Evolutionary conservation across 1,140 invertebrate species (phyloP).

Genomic region (Trichogramma pretiosum): DNA sequence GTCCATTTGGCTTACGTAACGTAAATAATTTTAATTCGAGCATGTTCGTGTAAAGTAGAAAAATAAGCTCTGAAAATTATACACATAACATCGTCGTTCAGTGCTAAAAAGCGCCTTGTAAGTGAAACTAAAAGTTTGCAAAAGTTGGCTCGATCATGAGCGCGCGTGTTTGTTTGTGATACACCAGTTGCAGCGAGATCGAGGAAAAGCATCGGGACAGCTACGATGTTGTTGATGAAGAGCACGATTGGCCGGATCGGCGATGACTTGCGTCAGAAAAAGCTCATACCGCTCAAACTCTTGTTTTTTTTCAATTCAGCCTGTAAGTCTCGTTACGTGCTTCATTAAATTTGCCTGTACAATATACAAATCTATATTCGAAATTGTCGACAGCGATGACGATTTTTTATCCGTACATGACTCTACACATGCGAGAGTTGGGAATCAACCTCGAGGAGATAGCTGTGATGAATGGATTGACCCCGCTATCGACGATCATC

Average conservation of each 20-base stretch:
- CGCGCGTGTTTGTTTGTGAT: no score
- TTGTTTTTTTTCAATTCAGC: constrained; percentile 70
- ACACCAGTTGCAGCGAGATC: no score
- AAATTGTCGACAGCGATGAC: constrained; percentile 49
- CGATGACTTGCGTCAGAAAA: constrained; percentile 62
- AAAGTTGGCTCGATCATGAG: no score
- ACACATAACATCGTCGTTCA: no score
- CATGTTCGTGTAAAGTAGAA: no score
- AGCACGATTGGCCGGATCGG: constrained; percentile 56
- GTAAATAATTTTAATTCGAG: no score
- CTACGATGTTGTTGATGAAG: constrained; percentile 49
- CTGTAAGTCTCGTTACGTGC: constrained; percentile 49
- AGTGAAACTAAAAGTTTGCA: no score
- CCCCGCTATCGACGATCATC: constrained; percentile 66
- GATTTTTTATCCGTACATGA: constrained; percentile 74
- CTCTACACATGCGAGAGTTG: constrained; percentile 75
- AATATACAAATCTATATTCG: no score
- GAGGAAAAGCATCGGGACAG: no score
- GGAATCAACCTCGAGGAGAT: constrained; percentile 77
- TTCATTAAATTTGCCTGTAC: constrained; percentile 25
- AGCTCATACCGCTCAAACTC: constrained; percentile 63
- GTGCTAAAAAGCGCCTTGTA: no score
- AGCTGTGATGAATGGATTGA: constrained; percentile 73
- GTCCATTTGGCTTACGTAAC: no score
- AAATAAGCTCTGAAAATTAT: no score